These are phyloP conservation scores for Eucidaris tribuloides DNA, from an alignment of 35 echinoderm and acorn worm species.

Conservation along the genomic window DNA sequence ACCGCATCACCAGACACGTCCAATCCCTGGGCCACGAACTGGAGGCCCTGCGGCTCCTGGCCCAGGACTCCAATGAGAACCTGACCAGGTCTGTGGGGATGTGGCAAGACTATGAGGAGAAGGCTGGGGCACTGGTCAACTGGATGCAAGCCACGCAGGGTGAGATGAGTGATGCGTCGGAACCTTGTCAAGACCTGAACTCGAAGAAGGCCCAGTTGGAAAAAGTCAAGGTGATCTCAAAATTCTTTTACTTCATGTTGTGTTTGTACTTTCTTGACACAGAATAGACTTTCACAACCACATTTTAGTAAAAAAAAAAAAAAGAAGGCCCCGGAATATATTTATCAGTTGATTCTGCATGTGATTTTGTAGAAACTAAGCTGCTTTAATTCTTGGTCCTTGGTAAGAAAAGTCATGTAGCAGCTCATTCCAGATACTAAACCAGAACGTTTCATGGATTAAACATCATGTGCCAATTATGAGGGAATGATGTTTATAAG, in stretches of 20 bases:
- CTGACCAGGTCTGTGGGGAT: conserved; percentile 7
- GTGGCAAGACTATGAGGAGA: conserved; percentile 39
- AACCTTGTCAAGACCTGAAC: conserved; percentile 26
- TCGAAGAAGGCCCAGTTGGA: conserved; percentile 37
- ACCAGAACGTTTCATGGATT: too few relatives aligned
- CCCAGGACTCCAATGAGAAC: conserved; percentile 5
- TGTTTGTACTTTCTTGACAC: too few relatives aligned
- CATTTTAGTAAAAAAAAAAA: too few relatives aligned
- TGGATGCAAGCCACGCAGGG: conserved; percentile 42
- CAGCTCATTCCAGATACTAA: too few relatives aligned
- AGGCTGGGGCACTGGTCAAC: conserved; percentile 1
- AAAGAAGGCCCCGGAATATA: too few relatives aligned
- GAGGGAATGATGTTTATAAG: too few relatives aligned
- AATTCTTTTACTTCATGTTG: neutral
- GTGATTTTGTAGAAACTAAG: too few relatives aligned
- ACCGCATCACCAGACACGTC: conserved; percentile 40
- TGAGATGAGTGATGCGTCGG: neutral
- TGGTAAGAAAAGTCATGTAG: too few relatives aligned
- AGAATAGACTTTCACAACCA: too few relatives aligned
- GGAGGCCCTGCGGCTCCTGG: conserved; percentile 23
- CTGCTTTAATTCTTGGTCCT: too few relatives aligned
- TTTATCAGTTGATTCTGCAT: too few relatives aligned
- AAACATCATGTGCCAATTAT: too few relatives aligned
- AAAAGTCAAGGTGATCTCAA: conserved; percentile 31
- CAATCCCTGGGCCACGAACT: conserved; percentile 36